These are phyloP conservation scores for Andrena haemorrhoa DNA, from an alignment of 2,888 invertebrate species.

Conservation along the genomic window DNA sequence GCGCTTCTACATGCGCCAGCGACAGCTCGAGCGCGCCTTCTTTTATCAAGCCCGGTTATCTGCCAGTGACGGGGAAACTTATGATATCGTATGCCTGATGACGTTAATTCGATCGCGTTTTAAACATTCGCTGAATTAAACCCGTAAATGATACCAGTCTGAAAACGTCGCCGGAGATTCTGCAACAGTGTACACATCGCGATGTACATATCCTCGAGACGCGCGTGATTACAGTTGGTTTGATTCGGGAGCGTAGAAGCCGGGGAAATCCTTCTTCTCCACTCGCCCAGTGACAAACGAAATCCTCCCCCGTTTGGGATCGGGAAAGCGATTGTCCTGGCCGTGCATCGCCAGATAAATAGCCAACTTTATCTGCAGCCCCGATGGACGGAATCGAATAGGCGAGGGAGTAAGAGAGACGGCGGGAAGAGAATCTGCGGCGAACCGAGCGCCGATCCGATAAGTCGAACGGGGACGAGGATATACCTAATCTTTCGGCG, in stretches of 20 bases:
- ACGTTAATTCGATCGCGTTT: conserved; percentile 40
- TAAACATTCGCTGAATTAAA: too few relatives aligned
- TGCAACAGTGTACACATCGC: too few relatives aligned
- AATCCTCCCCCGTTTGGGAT: conserved; percentile 29
- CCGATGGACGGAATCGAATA: conserved; percentile 71
- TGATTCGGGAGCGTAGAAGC: not conserved
- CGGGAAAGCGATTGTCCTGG: conserved; percentile 42
- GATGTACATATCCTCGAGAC: too few relatives aligned
- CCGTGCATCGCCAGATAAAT: conserved; percentile 73
- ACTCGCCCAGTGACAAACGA: conserved; percentile 9
- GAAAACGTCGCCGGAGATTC: too few relatives aligned
- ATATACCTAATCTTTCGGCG: conserved; percentile 78
- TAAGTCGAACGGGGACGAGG: conserved; percentile 76
- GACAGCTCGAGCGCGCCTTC: conserved; percentile 21
- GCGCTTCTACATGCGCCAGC: not conserved
- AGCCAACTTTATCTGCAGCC: conserved; percentile 66
- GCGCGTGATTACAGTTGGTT: too few relatives aligned
- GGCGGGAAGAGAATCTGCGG: conserved; percentile 72
- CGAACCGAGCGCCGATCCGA: conserved; percentile 77
- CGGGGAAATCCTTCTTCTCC: not conserved
- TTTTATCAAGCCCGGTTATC: conserved; percentile 44
- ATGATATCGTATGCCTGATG: conserved; percentile 41
- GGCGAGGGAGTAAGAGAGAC: conserved; percentile 64
- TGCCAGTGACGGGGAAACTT: conserved; percentile 39
- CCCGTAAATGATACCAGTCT: too few relatives aligned